These are phyloP conservation scores for Daboia siamensis DNA, from an alignment of 2,113 vertebrate genomes.

Conservation along the genomic window DNA sequence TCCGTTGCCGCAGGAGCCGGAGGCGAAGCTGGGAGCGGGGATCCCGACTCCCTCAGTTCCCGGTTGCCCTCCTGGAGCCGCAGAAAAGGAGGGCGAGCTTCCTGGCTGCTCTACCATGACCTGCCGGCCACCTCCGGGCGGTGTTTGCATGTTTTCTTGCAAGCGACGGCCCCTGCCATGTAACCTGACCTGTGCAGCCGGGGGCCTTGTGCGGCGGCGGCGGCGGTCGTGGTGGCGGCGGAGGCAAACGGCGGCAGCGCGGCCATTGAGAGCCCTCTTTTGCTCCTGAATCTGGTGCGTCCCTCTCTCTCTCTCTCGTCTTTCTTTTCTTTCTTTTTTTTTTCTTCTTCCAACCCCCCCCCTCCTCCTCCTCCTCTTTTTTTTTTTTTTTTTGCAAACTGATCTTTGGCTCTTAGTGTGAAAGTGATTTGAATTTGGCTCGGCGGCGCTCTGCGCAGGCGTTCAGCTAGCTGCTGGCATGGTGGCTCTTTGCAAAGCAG, in stretches of 20 bases:
- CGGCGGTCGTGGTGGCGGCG: constrained; percentile 36
- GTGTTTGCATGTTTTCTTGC: constrained; percentile 46
- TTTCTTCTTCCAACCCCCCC: not conserved
- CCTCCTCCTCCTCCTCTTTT: not conserved
- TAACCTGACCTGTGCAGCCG: constrained; percentile 63
- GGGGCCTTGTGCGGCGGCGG: constrained; percentile 34
- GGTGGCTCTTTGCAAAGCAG: constrained; percentile 89
- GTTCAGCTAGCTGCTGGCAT: constrained; percentile 83
- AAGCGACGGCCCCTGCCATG: constrained; percentile 51
- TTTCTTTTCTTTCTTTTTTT: too few relatives aligned
- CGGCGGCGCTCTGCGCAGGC: constrained; percentile 83
- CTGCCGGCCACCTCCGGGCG: constrained; percentile 57
- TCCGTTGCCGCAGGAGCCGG: not conserved
- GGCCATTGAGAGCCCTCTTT: constrained; percentile 40
- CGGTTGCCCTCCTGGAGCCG: not conserved
- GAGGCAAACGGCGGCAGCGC: constrained; percentile 33
- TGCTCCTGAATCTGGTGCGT: constrained; percentile 44
- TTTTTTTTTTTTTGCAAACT: constrained; percentile 67
- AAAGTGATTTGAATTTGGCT: constrained; percentile 94
- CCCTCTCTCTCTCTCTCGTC: constrained; percentile 19
- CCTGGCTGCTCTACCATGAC: constrained; percentile 51
- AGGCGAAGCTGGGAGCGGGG: not conserved
- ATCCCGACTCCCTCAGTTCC: not conserved
- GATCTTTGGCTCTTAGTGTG: constrained; percentile 77
- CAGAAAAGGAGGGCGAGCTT: not conserved